A percentile compares a stretch with the other conserved stretches of the same genome.
phyloP scores from a whole-genome alignment of 2,888 invertebrate genomes.

The Boloria euphrosyne region DNA sequence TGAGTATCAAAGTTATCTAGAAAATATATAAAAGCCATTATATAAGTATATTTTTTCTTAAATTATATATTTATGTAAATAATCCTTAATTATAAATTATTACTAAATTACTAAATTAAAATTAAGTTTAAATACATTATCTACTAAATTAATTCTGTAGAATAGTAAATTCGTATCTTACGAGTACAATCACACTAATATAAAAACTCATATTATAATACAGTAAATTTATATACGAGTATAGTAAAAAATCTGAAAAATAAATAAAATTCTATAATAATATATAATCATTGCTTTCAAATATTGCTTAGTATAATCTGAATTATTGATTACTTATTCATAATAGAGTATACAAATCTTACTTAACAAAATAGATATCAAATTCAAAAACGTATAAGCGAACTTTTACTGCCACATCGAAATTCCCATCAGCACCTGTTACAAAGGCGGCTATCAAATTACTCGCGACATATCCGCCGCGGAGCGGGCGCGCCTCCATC shows the following conservation, averaged over 20 bases:
- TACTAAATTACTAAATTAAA: too few species aligned
- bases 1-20: background rate
- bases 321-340: background rate
- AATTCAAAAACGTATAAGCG: slow-evolving; percentile 64
- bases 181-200: too few species aligned
- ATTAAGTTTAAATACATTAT: background rate
- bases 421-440: slow-evolving; percentile 81
- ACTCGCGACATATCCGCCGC: slow-evolving; percentile 77
- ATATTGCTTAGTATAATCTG: background rate
- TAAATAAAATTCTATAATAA: too few species aligned
- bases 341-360: slow-evolving; percentile 11
- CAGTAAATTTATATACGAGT: too few species aligned
- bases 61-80: too few species aligned
- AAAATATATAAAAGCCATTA: background rate
- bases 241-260: too few species aligned
- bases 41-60: too few species aligned
- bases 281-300: too few species aligned
- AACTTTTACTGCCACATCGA: slow-evolving; percentile 73
- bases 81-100: too few species aligned
- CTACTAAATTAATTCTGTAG: too few species aligned
- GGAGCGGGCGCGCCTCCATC: slow-evolving; percentile 72
- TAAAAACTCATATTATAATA: too few species aligned
- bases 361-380: slow-evolving; percentile 57
- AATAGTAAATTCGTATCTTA: too few species aligned
- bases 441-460: slow-evolving; percentile 81